A percentile compares a stretch with the other conserved stretches of the same genome.
Evolutionary conservation across 2,888 invertebrate species (phyloP).

Genomic region (Papilio protenor): DNA sequence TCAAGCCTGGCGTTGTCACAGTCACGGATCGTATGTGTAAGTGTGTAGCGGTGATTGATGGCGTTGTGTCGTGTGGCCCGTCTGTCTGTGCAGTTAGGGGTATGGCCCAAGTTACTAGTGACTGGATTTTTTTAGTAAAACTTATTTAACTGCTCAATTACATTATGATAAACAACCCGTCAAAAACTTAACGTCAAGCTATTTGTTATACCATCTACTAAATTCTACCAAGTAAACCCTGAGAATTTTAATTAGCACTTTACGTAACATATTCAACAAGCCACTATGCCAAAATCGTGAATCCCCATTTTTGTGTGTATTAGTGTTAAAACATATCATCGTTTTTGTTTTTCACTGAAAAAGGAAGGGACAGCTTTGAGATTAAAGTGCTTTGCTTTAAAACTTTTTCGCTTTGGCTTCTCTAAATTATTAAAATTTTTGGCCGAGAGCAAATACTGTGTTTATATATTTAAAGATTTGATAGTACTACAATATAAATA

Average conservation of each 20-base stretch:
- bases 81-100: slow-evolving; percentile 50
- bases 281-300: too few relatives aligned
- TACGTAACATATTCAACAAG: too few relatives aligned
- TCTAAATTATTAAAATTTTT: slow-evolving; percentile 21
- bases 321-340: too few relatives aligned
- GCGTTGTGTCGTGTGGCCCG: slow-evolving; percentile 60
- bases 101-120: slow-evolving; percentile 19
- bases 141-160: neutral
- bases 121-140: neutral
- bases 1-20: slow-evolving; percentile 59
- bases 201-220: too few relatives aligned
- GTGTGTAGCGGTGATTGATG: slow-evolving; percentile 73
- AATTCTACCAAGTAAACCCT: too few relatives aligned
- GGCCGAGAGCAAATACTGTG: neutral
- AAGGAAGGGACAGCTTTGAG: slow-evolving; percentile 5
- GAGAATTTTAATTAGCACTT: too few relatives aligned
- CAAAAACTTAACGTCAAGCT: too few relatives aligned
- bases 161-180: too few relatives aligned
- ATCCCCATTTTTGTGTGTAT: too few relatives aligned
- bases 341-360: too few relatives aligned
- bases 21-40: slow-evolving; percentile 60
- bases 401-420: slow-evolving; percentile 28
- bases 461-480: neutral
- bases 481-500: neutral
- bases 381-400: slow-evolving; percentile 31